phyloP scores from a whole-genome alignment of 2,888 invertebrate species.

The Drepanosiphum platanoidis region DNA sequence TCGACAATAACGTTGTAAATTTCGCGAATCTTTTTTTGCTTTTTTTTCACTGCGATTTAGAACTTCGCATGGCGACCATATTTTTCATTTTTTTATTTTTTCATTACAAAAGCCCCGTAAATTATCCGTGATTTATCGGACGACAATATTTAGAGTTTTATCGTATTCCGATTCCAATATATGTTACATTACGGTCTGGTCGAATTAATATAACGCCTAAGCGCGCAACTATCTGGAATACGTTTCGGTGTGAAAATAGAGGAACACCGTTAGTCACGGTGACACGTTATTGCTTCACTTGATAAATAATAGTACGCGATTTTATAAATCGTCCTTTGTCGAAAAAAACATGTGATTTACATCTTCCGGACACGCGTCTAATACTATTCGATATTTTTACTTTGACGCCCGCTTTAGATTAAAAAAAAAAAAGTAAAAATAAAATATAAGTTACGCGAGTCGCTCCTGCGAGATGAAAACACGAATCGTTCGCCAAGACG shows the following conservation, averaged over 20 bases:
- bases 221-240: not conserved
- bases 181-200: not conserved
- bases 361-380: not conserved
- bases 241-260: not conserved
- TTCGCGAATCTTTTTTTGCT: no score
- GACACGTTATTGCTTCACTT: conserved; percentile 17
- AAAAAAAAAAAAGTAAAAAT: no score
- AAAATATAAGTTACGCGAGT: no score
- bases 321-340: conserved; percentile 15
- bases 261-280: not conserved
- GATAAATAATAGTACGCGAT: conserved; percentile 13
- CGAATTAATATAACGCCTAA: conserved; percentile 5
- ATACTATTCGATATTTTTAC: not conserved
- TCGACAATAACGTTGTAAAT: no score
- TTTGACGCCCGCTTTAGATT: not conserved
- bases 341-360: conserved; percentile 17
- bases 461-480: no score
- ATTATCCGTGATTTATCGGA: not conserved
- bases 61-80: no score
- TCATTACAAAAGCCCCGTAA: not conserved
- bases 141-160: not conserved
- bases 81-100: not conserved
- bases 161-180: conserved; percentile 1
- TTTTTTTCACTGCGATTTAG: no score
- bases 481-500: no score